Evolutionary conservation across 1,140 invertebrate genomes (phyloP).

Genomic region (Drosophila jambulina): DNA sequence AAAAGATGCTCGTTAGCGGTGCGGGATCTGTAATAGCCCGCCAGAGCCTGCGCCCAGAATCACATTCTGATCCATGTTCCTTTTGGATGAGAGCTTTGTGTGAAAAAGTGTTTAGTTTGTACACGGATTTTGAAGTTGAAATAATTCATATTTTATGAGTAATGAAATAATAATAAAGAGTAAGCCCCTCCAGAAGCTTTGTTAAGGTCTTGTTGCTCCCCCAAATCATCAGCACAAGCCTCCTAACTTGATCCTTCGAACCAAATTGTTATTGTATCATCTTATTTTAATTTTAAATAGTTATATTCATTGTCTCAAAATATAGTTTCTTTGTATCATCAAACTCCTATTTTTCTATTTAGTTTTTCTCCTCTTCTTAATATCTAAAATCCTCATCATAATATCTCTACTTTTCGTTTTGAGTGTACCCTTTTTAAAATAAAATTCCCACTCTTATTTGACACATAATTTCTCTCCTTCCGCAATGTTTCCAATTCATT

Average conservation of each 20-base stretch:
- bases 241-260: background rate
- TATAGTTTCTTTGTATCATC: background rate
- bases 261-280: background rate
- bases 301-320: background rate
- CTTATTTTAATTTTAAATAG: background rate
- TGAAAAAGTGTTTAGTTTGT: background rate
- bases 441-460: background rate
- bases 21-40: constrained; percentile 25
- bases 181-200: too few species aligned
- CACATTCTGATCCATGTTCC: background rate
- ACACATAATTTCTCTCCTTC: constrained; percentile 16
- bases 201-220: too few species aligned
- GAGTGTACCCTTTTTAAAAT: background rate
- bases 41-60: background rate
- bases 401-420: background rate
- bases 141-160: too few species aligned
- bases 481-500: constrained; percentile 35
- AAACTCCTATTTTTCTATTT: background rate
- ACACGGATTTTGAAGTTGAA: too few species aligned
- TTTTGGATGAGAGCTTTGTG: background rate
- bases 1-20: constrained; percentile 58
- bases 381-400: too few species aligned
- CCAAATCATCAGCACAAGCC: background rate
- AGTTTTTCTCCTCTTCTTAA: background rate
- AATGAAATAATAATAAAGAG: background rate